Evolutionary conservation across 2,797 vertebrate genomes (phyloP).

Genomic region (Luscinia megarhynchos): DNA sequence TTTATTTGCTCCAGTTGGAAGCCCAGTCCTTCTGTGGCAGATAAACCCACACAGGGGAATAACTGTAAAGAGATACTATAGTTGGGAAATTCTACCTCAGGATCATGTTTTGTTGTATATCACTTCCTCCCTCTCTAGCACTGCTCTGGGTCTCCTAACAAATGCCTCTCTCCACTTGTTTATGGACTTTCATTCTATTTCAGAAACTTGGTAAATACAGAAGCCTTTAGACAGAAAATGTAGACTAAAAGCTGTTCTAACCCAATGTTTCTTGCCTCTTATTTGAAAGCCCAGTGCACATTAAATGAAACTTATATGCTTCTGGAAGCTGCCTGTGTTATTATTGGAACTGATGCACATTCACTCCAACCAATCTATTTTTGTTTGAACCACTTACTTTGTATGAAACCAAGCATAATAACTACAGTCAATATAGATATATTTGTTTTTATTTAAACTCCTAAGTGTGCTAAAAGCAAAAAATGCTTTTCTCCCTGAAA

Average conservation of each 20-base stretch:
- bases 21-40: not conserved
- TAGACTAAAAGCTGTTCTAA: conserved; percentile 62
- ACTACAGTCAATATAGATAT: conserved; percentile 72
- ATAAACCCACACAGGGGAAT: not conserved
- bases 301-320: conserved; percentile 64
- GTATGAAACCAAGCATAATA: conserved; percentile 76
- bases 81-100: not conserved
- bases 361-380: conserved; percentile 77
- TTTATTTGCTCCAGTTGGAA: not conserved
- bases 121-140: not conserved
- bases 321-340: conserved; percentile 59
- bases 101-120: not conserved
- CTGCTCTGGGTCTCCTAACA: not conserved
- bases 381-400: conserved; percentile 77
- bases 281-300: conserved; percentile 56
- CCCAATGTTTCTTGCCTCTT: conserved; percentile 24
- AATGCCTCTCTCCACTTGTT: not conserved
- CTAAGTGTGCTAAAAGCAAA: conserved; percentile 74
- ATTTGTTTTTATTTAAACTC: conserved; percentile 81
- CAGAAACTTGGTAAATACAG: conserved; percentile 64
- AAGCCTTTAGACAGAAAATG: conserved; percentile 64
- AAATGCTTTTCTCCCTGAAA: conserved; percentile 63
- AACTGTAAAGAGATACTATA: not conserved
- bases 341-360: conserved; percentile 76
- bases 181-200: conserved; percentile 45